Conservation (phyloP, 2,113 vertebrate species). For the Rhinoptilus africanus region DNA sequence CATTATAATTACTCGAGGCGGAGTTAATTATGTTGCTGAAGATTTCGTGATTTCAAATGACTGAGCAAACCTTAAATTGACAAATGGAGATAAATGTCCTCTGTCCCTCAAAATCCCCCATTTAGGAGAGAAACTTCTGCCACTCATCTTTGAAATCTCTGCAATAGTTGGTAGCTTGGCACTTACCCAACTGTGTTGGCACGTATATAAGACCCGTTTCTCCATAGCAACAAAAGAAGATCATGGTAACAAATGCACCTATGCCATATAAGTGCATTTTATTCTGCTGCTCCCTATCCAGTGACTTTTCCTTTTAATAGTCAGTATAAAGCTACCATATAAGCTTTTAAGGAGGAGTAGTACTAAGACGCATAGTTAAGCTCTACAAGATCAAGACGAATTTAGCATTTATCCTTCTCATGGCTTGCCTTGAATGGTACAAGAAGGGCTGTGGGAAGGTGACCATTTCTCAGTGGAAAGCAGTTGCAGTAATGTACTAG, state of each 20-base stretch:
- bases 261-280: background rate
- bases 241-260: background rate
- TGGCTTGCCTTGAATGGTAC: background rate
- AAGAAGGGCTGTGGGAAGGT: background rate
- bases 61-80: constrained; percentile 2
- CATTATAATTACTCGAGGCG: background rate
- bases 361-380: background rate
- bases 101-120: background rate
- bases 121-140: constrained; percentile 20
- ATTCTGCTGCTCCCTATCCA: background rate
- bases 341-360: background rate
- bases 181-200: background rate
- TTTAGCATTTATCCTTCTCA: background rate
- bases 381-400: background rate
- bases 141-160: background rate
- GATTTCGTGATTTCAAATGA: background rate
- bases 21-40: background rate
- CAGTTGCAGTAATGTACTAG: background rate
- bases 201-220: background rate
- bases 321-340: background rate
- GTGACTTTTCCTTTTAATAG: constrained; percentile 6
- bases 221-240: constrained; percentile 54
- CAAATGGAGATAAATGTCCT: constrained; percentile 22
- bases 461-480: background rate
- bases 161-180: background rate